These are phyloP conservation scores for Oryzias curvinotus DNA, from an alignment of 2,113 vertebrate genomes.

Conservation along the genomic window DNA sequence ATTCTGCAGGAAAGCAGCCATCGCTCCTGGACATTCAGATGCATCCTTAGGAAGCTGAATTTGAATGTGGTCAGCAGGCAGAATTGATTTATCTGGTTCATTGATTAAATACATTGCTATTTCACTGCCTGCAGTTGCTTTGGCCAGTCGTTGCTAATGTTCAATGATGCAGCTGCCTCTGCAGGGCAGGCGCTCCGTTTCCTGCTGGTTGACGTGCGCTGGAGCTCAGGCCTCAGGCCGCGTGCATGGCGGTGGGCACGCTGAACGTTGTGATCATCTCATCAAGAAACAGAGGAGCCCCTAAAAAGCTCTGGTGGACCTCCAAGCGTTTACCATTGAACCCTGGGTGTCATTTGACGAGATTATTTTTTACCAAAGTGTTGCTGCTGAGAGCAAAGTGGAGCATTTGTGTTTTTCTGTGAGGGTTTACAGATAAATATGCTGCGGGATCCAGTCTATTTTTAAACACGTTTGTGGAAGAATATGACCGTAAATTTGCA, in stretches of 20 bases:
- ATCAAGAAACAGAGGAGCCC: constrained; percentile 10
- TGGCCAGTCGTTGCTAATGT: constrained; percentile 12
- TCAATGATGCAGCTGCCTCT: constrained; percentile 12
- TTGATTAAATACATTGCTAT: constrained; percentile 36
- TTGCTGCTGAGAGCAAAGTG: too few species aligned
- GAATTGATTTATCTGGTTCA: constrained; percentile 41
- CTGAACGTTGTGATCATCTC: constrained; percentile 8
- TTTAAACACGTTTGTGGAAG: too few species aligned
- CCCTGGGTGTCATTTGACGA: too few species aligned
- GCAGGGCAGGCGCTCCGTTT: not conserved
- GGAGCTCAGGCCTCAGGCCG: not conserved
- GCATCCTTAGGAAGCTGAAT: constrained; percentile 39
- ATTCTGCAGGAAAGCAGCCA: constrained; percentile 23
- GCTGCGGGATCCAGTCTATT: too few species aligned
- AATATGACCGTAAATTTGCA: too few species aligned
- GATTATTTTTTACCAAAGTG: too few species aligned
- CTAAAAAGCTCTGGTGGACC: too few species aligned
- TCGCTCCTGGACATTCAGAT: constrained; percentile 30
- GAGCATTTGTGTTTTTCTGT: too few species aligned
- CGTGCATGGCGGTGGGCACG: not conserved
- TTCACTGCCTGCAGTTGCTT: constrained; percentile 2
- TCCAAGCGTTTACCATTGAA: too few species aligned
- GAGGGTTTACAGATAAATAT: too few species aligned
- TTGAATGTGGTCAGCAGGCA: constrained; percentile 25
- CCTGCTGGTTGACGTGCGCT: not conserved